These are phyloP conservation scores for Leptothorax acervorum DNA, from an alignment of 2,888 invertebrate species.

Conservation along the genomic window DNA sequence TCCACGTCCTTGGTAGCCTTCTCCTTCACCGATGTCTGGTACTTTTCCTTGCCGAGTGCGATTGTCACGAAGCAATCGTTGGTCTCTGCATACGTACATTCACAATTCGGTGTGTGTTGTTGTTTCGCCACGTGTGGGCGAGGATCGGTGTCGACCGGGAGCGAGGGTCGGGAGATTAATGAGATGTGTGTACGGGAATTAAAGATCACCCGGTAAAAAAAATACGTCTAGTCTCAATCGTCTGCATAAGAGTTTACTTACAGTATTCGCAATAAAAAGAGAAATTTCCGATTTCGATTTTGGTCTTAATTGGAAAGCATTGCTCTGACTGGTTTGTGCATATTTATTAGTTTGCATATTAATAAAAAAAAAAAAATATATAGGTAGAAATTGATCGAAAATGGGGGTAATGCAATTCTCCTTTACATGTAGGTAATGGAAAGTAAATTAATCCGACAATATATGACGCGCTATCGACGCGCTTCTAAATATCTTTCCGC, in stretches of 20 bases:
- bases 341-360: background rate
- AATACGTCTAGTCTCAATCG: background rate
- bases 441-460: slow-evolving; percentile 2
- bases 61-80: slow-evolving; percentile 99
- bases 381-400: background rate
- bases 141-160: slow-evolving; percentile 43
- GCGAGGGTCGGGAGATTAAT: slow-evolving; percentile 64
- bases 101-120: slow-evolving; percentile 28
- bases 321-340: background rate
- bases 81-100: slow-evolving; percentile 86
- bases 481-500: slow-evolving; percentile 12
- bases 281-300: background rate
- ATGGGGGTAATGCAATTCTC: background rate
- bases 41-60: slow-evolving; percentile 97
- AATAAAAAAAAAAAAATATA: slow-evolving; percentile 14
- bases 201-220: slow-evolving; percentile 22
- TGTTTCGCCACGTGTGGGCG: slow-evolving; percentile 59
- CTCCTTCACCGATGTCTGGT: slow-evolving; percentile 97
- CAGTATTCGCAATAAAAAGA: background rate
- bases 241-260: background rate
- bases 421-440: background rate
- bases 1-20: slow-evolving; percentile 94
- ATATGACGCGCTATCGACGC: background rate
- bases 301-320: background rate
- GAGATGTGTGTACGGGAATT: slow-evolving; percentile 60